Evolutionary conservation across 2,888 invertebrate genomes (phyloP).

Genomic region (Parnassius orleans): DNA sequence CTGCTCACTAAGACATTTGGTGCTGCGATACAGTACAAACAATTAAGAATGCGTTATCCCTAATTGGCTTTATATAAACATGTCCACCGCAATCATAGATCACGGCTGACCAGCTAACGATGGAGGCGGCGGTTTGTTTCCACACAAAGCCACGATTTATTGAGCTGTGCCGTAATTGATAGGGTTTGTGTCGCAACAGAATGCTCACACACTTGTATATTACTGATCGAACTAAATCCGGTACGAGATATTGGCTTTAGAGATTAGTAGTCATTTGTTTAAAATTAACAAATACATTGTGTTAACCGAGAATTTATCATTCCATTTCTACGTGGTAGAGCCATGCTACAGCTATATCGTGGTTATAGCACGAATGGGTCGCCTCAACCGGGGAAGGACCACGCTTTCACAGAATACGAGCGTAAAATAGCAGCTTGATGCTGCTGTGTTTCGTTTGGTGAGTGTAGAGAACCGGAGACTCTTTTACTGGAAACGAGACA

Average conservation of each 20-base stretch:
- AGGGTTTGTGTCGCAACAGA: constrained; percentile 42
- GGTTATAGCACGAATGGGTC: too few species aligned
- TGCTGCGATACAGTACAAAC: too few species aligned
- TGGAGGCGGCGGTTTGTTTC: constrained; percentile 46
- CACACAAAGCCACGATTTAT: constrained; percentile 47
- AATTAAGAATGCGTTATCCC: neutral
- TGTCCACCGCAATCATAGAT: constrained; percentile 38
- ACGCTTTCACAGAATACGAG: too few species aligned
- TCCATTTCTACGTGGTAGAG: too few species aligned
- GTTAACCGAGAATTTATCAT: too few species aligned
- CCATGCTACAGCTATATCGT: too few species aligned
- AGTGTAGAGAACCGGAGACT: too few species aligned
- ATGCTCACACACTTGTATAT: constrained; percentile 34
- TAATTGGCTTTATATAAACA: constrained; percentile 18
- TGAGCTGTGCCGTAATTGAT: constrained; percentile 44
- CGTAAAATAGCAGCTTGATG: too few species aligned
- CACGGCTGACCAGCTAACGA: constrained; percentile 44
- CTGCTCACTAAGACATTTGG: too few species aligned
- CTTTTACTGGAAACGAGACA: too few species aligned
- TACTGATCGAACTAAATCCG: neutral
- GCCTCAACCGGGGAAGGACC: too few species aligned
- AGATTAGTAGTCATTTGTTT: constrained; percentile 10
- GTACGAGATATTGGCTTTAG: constrained; percentile 9
- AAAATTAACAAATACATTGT: constrained; percentile 1
- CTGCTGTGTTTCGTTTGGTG: too few species aligned